phyloP scores from a whole-genome alignment of 2,113 vertebrate genomes.

The Neodon shergylaensis region DNA sequence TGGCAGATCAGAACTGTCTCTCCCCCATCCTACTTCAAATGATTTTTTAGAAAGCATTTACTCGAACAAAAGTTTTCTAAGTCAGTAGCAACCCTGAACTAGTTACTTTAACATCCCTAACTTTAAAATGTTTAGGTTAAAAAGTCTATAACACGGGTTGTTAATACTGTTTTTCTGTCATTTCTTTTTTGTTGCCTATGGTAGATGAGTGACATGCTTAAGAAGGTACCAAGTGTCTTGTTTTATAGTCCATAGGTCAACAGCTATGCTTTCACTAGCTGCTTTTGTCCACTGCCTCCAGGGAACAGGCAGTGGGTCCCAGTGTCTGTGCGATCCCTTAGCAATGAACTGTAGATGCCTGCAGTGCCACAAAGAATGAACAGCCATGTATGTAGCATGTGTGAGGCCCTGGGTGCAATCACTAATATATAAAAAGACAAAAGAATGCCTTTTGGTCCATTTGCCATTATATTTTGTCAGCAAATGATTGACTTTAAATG shows the following conservation, averaged over 20 bases:
- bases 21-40: not conserved
- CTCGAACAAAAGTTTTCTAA: not conserved
- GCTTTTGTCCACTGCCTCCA: not conserved
- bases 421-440: not conserved
- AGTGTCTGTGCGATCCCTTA: not conserved
- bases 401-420: not conserved
- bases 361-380: not conserved
- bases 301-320: not conserved
- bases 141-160: not conserved
- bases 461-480: not conserved
- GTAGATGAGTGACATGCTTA: slow-evolving; percentile 90
- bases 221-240: slow-evolving; percentile 83
- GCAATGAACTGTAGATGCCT: not conserved
- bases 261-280: not conserved
- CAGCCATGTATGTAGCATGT: not conserved
- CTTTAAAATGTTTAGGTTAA: not conserved
- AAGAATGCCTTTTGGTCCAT: not conserved
- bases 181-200: slow-evolving; percentile 76
- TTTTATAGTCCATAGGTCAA: not conserved
- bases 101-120: not conserved
- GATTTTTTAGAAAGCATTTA: not conserved
- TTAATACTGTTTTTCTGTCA: slow-evolving; percentile 22
- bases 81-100: not conserved
- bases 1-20: not conserved
- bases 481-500: not conserved